Conservation (phyloP, 2,113 vertebrate species). For the Pituophis catenifer region DNA sequence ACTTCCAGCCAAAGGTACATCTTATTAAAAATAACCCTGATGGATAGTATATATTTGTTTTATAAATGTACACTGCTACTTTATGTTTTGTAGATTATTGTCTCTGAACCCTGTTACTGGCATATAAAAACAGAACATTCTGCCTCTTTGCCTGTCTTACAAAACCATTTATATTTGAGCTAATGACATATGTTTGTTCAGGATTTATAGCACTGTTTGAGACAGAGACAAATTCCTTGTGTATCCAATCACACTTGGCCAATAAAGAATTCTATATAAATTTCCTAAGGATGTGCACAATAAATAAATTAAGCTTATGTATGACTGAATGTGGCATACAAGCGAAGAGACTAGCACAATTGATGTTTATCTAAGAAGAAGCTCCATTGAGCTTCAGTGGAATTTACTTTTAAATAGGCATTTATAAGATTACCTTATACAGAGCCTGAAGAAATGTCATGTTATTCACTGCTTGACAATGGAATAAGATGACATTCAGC, state of each 20-base stretch:
- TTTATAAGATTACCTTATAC: neutral
- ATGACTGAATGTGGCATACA: neutral
- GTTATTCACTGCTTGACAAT: neutral
- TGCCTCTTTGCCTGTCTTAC: neutral
- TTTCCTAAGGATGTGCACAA: neutral
- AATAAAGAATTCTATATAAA: neutral
- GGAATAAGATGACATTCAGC: neutral
- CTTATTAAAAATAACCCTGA: neutral
- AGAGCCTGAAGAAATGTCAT: neutral
- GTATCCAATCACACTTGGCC: too few relatives aligned
- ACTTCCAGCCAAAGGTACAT: conserved; percentile 50
- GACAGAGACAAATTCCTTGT: too few relatives aligned
- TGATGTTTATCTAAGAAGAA: neutral
- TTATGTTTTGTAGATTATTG: neutral
- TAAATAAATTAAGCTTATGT: neutral
- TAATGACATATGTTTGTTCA: neutral
- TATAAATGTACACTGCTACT: neutral
- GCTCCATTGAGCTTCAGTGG: neutral
- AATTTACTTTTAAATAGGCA: neutral
- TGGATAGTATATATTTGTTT: neutral
- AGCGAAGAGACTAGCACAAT: neutral
- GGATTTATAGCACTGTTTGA: neutral
- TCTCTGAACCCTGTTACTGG: neutral
- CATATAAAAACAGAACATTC: neutral
- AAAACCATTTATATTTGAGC: neutral